Evolutionary conservation across 1,140 invertebrate genomes (phyloP).

Genomic region (Lepidotrigona ventralis): DNA sequence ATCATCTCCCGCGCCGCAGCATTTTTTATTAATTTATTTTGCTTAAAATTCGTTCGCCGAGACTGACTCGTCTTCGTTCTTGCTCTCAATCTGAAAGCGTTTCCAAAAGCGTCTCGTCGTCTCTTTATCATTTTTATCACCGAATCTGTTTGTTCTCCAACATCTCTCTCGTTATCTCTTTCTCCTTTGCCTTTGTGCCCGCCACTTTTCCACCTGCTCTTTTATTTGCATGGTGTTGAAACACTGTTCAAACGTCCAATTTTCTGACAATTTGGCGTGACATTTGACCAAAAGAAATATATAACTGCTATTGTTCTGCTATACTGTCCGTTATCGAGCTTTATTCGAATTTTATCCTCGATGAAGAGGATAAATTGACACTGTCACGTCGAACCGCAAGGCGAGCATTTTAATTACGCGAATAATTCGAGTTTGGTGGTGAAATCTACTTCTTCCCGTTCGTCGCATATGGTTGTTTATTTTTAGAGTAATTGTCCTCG

Average conservation of each 20-base stretch:
- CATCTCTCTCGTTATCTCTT: too few relatives aligned
- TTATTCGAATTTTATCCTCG: background rate
- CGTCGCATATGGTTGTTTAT: background rate
- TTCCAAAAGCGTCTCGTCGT: too few relatives aligned
- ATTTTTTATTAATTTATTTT: too few relatives aligned
- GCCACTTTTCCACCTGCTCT: too few relatives aligned
- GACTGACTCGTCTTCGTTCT: too few relatives aligned
- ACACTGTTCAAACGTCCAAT: too few relatives aligned
- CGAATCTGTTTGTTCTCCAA: background rate
- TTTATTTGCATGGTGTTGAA: background rate
- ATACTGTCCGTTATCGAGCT: too few relatives aligned
- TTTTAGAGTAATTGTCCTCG: background rate
- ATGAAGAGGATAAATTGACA: background rate
- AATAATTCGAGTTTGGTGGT: constrained; percentile 11
- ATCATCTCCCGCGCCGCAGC: background rate
- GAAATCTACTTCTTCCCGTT: background rate
- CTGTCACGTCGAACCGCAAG: background rate
- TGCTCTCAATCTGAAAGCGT: background rate
- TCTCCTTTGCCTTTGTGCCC: background rate
- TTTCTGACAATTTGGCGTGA: too few relatives aligned
- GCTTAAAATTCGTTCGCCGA: background rate
- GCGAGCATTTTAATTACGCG: constrained; percentile 13
- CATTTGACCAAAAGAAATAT: too few relatives aligned
- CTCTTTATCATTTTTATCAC: background rate
- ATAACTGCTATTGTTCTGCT: too few relatives aligned